These are phyloP conservation scores for Conopomorpha cramerella DNA, from an alignment of 1,140 invertebrate genomes.

Conservation along the genomic window DNA sequence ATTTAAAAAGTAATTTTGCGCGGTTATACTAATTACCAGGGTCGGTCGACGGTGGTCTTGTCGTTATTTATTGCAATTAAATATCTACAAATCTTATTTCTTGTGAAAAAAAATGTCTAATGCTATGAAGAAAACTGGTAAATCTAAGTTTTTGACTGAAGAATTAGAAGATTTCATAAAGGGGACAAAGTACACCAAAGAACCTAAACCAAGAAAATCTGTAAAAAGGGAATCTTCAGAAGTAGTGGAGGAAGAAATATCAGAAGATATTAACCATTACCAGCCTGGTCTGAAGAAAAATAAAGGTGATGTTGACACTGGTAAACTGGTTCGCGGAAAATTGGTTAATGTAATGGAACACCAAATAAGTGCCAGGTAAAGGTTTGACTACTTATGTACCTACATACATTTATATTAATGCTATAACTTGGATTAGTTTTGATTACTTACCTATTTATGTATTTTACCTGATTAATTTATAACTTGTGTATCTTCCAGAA, in stretches of 20 bases:
- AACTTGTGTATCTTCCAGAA: conserved; percentile 14
- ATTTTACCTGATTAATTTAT: neutral
- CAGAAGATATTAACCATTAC: conserved; percentile 12
- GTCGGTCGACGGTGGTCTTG: no score
- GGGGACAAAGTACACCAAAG: conserved; percentile 24
- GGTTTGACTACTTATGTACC: no score
- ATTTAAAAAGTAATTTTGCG: neutral
- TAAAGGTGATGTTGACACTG: conserved; percentile 13
- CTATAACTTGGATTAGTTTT: neutral
- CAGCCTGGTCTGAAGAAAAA: conserved; percentile 21
- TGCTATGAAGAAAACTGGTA: conserved; percentile 15
- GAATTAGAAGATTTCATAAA: conserved; percentile 29
- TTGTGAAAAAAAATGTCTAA: conserved; percentile 15
- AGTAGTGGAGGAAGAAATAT: conserved; percentile 17
- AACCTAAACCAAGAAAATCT: conserved; percentile 22
- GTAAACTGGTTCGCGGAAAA: conserved; percentile 27
- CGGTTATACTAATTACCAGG: no score
- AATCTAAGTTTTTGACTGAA: conserved; percentile 27
- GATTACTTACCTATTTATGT: neutral
- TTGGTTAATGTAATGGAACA: conserved; percentile 18
- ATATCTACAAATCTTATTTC: neutral
- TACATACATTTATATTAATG: neutral
- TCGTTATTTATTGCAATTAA: neutral
- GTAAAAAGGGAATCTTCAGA: conserved; percentile 18
- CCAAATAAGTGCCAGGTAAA: neutral